Percentiles rank a stretch among this genome's conserved stretches.
phyloP scores from a whole-genome alignment of 2,888 invertebrate genomes.

The Hemaris fuciformis region DNA sequence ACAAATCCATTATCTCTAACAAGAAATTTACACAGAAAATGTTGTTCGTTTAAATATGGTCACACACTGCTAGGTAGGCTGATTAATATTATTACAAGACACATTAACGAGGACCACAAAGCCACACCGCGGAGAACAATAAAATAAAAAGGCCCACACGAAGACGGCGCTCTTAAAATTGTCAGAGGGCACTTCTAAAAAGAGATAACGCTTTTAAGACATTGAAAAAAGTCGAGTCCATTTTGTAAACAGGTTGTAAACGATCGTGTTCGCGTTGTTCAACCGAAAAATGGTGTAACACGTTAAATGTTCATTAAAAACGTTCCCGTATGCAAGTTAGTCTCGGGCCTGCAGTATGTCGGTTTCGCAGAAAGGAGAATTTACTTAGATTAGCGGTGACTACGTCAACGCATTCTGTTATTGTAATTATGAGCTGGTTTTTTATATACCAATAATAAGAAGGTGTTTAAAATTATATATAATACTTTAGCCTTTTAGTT shows the following conservation, averaged over 20 bases:
- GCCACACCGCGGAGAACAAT: constrained; percentile 41
- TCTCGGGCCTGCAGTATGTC: background rate
- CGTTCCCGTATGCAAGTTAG: constrained; percentile 15
- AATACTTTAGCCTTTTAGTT: background rate
- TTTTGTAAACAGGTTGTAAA: constrained; percentile 75
- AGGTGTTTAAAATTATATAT: background rate
- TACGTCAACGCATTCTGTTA: background rate
- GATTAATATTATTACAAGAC: constrained; percentile 63
- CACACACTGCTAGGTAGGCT: constrained; percentile 23
- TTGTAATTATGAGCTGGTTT: constrained; percentile 3
- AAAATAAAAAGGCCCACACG: constrained; percentile 40
- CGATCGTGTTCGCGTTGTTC: constrained; percentile 49
- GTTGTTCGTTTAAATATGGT: background rate
- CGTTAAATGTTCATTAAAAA: constrained; percentile 40
- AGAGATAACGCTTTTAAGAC: constrained; percentile 62
- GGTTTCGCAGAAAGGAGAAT: constrained; percentile 4
- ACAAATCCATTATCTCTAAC: background rate
- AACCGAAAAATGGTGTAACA: constrained; percentile 41
- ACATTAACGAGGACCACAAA: constrained; percentile 48
- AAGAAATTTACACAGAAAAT: background rate
- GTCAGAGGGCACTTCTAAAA: constrained; percentile 66
- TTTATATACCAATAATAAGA: background rate
- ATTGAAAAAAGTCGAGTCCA: constrained; percentile 61
- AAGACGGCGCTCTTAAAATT: constrained; percentile 55
- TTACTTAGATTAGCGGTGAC: background rate